Percentiles rank a stretch among this genome's conserved stretches.
These are phyloP conservation scores for Plagodis dolabraria DNA, from an alignment of 2,888 invertebrate species.

Conservation along the genomic window DNA sequence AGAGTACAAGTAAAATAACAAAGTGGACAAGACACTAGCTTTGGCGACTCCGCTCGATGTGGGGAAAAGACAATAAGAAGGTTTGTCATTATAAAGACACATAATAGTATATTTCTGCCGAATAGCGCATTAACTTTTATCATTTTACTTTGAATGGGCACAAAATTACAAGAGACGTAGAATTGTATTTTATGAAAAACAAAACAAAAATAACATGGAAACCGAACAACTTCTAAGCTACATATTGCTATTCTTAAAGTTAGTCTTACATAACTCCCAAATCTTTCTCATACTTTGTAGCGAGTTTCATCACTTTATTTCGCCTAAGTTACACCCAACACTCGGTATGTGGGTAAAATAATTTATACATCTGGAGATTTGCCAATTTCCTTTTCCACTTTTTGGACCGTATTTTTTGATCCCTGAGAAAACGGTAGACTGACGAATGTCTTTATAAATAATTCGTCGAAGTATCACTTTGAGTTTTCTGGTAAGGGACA, in stretches of 20 bases:
- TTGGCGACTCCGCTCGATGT: too few species aligned
- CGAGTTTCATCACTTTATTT: constrained; percentile 31
- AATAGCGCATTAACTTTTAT: too few species aligned
- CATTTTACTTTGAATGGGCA: too few species aligned
- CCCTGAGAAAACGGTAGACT: constrained; percentile 43
- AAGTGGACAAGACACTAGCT: too few species aligned
- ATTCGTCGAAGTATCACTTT: constrained; percentile 47
- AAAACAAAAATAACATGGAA: not conserved
- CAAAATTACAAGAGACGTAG: too few species aligned
- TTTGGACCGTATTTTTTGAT: constrained; percentile 40
- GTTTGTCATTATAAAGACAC: too few species aligned
- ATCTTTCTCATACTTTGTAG: constrained; percentile 23
- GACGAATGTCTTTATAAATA: constrained; percentile 61
- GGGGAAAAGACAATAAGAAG: too few species aligned
- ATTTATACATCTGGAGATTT: constrained; percentile 50
- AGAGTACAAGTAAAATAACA: too few species aligned
- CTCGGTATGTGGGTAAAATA: constrained; percentile 43
- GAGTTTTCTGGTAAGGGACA: constrained; percentile 25
- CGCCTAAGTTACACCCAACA: constrained; percentile 31
- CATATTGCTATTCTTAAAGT: constrained; percentile 10
- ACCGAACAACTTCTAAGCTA: constrained; percentile 10
- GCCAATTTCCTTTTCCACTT: constrained; percentile 49
- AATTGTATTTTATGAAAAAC: too few species aligned
- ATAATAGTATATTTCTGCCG: too few species aligned
- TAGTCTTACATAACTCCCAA: constrained; percentile 14